Conservation (phyloP, 2,113 vertebrate genomes). For the Poeciliopsis retropinna region DNA sequence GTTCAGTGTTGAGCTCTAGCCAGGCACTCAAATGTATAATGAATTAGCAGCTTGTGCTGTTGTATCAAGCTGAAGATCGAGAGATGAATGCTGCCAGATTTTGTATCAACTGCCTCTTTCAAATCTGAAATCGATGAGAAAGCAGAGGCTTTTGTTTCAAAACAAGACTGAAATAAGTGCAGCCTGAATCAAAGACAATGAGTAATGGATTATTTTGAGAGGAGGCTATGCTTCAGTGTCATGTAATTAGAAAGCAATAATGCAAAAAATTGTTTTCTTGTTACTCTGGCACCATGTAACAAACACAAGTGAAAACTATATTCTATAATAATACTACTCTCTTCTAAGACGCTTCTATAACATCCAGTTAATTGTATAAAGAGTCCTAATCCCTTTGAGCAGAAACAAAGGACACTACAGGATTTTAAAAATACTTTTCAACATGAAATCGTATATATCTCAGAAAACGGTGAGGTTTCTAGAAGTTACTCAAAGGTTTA, state of each 20-base stretch:
- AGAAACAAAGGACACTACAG: not conserved
- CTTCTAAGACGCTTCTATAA: not conserved
- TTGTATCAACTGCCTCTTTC: conserved; percentile 27
- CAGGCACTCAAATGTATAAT: conserved; percentile 61
- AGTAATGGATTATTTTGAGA: conserved; percentile 59
- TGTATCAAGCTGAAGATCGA: conserved; percentile 51
- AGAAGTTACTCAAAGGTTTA: not conserved
- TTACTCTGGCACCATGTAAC: conserved; percentile 17
- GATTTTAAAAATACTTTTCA: not conserved
- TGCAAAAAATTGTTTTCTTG: conserved; percentile 43
- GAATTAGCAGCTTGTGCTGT: conserved; percentile 68
- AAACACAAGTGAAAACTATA: conserved; percentile 20
- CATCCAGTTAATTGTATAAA: not conserved
- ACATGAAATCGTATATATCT: not conserved
- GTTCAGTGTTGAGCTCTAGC: conserved; percentile 43
- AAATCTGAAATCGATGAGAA: conserved; percentile 25
- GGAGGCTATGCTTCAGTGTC: conserved; percentile 50
- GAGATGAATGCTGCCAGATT: conserved; percentile 47
- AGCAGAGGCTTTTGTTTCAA: conserved; percentile 43
- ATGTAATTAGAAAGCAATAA: conserved; percentile 52
- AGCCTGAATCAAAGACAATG: conserved; percentile 47
- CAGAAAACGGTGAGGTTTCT: not conserved
- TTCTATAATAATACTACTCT: not conserved
- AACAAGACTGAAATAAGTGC: conserved; percentile 38
- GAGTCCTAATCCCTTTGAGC: not conserved